Conservation (phyloP, 1,140 invertebrate genomes). For the Microvelia longipes region DNA sequence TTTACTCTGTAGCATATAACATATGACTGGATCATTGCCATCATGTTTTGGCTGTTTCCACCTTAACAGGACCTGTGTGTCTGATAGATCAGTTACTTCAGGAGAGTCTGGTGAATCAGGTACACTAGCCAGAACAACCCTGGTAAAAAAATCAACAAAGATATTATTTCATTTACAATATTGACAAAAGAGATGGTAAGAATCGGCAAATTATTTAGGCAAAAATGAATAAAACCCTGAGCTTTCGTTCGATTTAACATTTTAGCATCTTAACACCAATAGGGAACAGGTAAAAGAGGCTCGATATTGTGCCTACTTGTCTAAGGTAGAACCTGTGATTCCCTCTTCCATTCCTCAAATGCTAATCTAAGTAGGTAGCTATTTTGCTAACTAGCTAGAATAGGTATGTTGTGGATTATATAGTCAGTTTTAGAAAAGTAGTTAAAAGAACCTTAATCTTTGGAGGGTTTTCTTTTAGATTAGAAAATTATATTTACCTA, state of each 20-base stretch:
- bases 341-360: too few relatives aligned
- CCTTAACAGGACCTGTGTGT: slow-evolving; percentile 67
- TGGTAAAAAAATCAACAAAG: slow-evolving; percentile 19
- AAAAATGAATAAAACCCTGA: too few relatives aligned
- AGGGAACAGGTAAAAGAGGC: too few relatives aligned
- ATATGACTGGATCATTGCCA: slow-evolving; percentile 65
- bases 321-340: too few relatives aligned
- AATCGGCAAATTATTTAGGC: too few relatives aligned
- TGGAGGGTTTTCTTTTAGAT: not conserved
- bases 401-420: not conserved
- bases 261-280: too few relatives aligned
- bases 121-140: slow-evolving; percentile 52
- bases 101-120: slow-evolving; percentile 78
- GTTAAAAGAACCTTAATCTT: not conserved
- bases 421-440: not conserved
- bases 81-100: slow-evolving; percentile 61
- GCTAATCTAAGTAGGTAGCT: too few relatives aligned
- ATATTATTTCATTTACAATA: not conserved
- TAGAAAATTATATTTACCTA: slow-evolving; percentile 17
- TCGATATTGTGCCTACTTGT: too few relatives aligned
- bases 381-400: too few relatives aligned
- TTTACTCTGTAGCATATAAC: slow-evolving; percentile 71
- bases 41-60: slow-evolving; percentile 78
- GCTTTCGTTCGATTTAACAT: too few relatives aligned
- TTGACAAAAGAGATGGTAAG: not conserved